Percentiles rank a stretch among this genome's conserved stretches.
Evolutionary conservation across 1,140 invertebrate genomes (phyloP).

Genomic region (Cephus cinctus): DNA sequence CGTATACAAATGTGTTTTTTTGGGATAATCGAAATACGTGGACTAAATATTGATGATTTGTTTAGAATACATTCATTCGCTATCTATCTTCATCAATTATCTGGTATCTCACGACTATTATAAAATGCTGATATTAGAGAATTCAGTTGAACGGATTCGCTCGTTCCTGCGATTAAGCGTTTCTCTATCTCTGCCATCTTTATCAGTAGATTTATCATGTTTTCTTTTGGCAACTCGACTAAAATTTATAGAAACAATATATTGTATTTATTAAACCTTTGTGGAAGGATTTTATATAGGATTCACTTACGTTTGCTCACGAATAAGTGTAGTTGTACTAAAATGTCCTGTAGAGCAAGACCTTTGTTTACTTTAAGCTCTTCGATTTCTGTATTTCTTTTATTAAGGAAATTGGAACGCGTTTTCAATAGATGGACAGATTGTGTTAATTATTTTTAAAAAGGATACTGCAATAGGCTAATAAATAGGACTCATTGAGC

Average conservation of each 20-base stretch:
- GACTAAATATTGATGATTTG: no score
- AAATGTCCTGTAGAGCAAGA: conserved; percentile 84
- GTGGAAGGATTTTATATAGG: conserved; percentile 11
- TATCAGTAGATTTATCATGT: conserved; percentile 73
- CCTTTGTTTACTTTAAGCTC: conserved; percentile 84
- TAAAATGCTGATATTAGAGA: conserved; percentile 79
- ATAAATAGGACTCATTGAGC: conserved; percentile 80
- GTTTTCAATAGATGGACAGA: no score
- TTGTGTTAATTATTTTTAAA: conserved; percentile 18
- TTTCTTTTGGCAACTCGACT: conserved; percentile 80
- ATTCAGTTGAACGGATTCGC: conserved; percentile 83
- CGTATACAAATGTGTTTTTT: no score
- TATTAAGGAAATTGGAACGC: background rate
- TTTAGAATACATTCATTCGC: no score
- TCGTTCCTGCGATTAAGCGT: conserved; percentile 72
- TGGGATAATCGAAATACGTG: no score
- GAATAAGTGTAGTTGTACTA: conserved; percentile 83
- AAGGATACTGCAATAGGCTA: conserved; percentile 83
- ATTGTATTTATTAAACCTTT: conserved; percentile 11
- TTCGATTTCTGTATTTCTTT: conserved; percentile 68
- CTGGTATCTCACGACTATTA: conserved; percentile 64
- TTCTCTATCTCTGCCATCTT: conserved; percentile 84
- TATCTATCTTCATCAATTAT: no score
- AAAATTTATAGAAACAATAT: conserved; percentile 45
- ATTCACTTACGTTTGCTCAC: conserved; percentile 79